Base-by-base conservation (phyloP, 2,888 invertebrate species). In the Hyles lineata region DNA sequence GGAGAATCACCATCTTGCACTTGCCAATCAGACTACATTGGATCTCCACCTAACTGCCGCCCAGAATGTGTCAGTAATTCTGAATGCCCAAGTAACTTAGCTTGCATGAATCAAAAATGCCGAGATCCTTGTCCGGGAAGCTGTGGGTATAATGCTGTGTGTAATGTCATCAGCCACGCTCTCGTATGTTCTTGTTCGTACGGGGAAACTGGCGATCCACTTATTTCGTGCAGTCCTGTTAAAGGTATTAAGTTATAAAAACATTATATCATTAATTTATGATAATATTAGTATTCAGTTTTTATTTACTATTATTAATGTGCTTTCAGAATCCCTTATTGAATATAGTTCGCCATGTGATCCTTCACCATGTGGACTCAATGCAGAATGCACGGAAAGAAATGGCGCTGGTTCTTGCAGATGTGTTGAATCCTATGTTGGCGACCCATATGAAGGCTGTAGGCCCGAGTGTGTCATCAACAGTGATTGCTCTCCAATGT, bases 401-500 rank as follows among this genome's bases (percentile, higher is more conserved):
- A 97, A 97, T 80, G 95, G 95, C 19, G 96, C 96, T 81, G 96
- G 96, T 1, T 95, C 97, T 55, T 97, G 97, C 85, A 96, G 96
- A 79, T 97, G 97, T 85, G 85, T 96, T 62, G 95, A 96, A 29
- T 93, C 95, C 74, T 96, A 96, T 81, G 82, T 93, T 70, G 92
- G 91, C 62, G 91, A 93, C 78, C 93, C 93, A 74, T 91, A 92
- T 77, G 91, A 94, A 77, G 97, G 97, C 25, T 98, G 98, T 86
- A 95, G 97, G 74, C 97, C 97, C 0, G 98, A 98, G 90, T 98
- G 98, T 88, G 95, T 97, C 7, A 95, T 97, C 71, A 97, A 97
- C 85, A 96, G 96, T 19, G 98, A 98, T 85, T 98, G 98, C 84
- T 91, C 96, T 11, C 96, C 96, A 62, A 95, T 96, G 85, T 92